phyloP scores from a whole-genome alignment of 2,113 vertebrate species.

The Ciconia stormi region DNA sequence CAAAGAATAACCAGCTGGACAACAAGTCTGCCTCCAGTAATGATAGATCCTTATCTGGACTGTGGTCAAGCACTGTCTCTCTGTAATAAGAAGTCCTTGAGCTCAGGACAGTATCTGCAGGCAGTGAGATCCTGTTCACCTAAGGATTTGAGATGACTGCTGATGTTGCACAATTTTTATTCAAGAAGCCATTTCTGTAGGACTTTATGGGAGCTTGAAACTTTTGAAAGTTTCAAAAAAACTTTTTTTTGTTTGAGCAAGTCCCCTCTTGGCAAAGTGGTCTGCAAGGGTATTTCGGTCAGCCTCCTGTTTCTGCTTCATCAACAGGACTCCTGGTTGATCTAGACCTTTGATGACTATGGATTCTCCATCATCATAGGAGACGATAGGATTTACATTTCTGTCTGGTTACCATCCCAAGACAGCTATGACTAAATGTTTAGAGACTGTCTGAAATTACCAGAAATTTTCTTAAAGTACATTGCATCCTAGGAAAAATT shows the following conservation, averaged over 20 bases:
- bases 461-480: not conserved
- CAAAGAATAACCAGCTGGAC: not conserved
- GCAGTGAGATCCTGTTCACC: not conserved
- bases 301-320: not conserved
- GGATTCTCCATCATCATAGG: not conserved
- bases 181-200: not conserved
- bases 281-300: not conserved
- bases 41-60: not conserved
- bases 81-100: not conserved
- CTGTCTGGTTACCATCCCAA: not conserved
- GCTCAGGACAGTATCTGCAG: not conserved
- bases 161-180: not conserved
- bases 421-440: not conserved
- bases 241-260: not conserved
- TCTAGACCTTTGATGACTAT: not conserved
- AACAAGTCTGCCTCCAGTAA: not conserved
- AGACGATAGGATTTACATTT: not conserved
- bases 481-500: not conserved
- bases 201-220: not conserved
- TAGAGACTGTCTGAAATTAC: not conserved
- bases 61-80: not conserved
- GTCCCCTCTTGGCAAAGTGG: not conserved
- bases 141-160: not conserved
- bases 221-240: too few species aligned
- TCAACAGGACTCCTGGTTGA: not conserved